These are phyloP conservation scores for Drosophila orosa DNA, from an alignment of 1,140 invertebrate genomes.

Conservation along the genomic window DNA sequence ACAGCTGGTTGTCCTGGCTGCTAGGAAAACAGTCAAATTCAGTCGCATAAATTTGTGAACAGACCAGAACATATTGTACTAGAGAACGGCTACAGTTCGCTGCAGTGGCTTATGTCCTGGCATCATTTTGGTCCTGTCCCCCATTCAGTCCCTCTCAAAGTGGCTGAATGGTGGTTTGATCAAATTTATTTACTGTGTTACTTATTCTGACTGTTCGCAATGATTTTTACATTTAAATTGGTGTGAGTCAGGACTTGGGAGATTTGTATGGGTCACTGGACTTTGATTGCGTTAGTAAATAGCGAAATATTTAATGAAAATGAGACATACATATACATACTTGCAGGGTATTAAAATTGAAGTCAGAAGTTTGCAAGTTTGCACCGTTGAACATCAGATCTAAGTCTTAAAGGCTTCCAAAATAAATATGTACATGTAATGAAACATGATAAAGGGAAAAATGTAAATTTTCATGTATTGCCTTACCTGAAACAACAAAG, in stretches of 20 bases:
- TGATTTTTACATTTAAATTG: constrained; percentile 51
- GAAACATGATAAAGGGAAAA: too few relatives aligned
- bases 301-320: background rate
- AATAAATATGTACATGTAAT: too few relatives aligned
- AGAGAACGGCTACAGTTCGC: constrained; percentile 14
- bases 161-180: constrained; percentile 24
- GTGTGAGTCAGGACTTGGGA: constrained; percentile 5
- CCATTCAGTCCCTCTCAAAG: constrained; percentile 4
- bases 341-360: too few relatives aligned
- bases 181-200: constrained; percentile 74
- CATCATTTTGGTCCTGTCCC: constrained; percentile 15
- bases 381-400: too few relatives aligned
- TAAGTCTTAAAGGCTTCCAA: too few relatives aligned
- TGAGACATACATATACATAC: background rate
- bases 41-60: constrained; percentile 33
- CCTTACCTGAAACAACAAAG: too few relatives aligned
- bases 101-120: constrained; percentile 56
- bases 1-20: constrained; percentile 22
- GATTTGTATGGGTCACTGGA: constrained; percentile 2
- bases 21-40: constrained; percentile 11
- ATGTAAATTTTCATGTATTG: too few relatives aligned
- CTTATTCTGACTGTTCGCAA: constrained; percentile 71
- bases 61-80: constrained; percentile 23
- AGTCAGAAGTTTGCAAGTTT: too few relatives aligned
- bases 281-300: constrained; percentile 19